These are phyloP conservation scores for Sibirionetta formosa DNA, from an alignment of 2,797 vertebrate genomes.

Conservation along the genomic window DNA sequence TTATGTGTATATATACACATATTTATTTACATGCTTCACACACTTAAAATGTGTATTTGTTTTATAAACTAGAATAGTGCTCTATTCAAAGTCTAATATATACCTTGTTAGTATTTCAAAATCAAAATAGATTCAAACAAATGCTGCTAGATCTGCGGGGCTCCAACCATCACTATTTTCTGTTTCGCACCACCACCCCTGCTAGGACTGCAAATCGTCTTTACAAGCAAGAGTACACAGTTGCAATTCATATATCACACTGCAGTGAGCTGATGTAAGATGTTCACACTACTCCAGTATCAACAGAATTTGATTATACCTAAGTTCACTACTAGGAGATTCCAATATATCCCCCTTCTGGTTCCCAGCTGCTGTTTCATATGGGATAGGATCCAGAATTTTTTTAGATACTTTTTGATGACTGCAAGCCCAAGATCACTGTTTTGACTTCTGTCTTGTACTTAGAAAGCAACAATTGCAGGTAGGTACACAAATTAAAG, in stretches of 20 bases:
- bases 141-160: neutral
- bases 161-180: neutral
- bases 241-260: neutral
- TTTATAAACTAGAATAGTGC: neutral
- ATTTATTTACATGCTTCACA: neutral
- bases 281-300: neutral
- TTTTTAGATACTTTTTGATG: conserved; percentile 35
- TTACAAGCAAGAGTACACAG: neutral
- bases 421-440: neutral
- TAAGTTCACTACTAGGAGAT: neutral
- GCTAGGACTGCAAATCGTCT: neutral
- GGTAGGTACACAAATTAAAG: neutral
- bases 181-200: neutral
- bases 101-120: neutral
- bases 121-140: neutral
- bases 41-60: neutral
- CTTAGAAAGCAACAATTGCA: conserved; percentile 1
- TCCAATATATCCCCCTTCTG: neutral
- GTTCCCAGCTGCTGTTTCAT: conserved; percentile 26
- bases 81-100: neutral
- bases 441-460: neutral
- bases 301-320: neutral
- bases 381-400: neutral
- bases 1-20: neutral
- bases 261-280: neutral